Conservation (phyloP, 2,113 vertebrate genomes). For the Paramisgurnus dabryanus region DNA sequence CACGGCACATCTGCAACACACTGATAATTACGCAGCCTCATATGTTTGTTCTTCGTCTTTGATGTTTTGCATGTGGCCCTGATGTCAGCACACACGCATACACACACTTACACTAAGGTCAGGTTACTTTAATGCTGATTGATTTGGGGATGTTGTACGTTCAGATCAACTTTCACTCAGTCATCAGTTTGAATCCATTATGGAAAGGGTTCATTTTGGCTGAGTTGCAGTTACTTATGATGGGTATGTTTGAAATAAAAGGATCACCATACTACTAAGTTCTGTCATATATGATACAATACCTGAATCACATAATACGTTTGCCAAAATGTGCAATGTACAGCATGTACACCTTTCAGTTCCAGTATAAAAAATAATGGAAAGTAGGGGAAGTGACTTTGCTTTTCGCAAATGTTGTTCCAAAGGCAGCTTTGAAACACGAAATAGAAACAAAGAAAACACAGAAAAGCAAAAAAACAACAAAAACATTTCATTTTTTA, state of each 20-base stretch:
- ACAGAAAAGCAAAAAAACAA: too few species aligned
- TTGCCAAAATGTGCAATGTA: background rate
- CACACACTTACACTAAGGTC: conserved; percentile 13
- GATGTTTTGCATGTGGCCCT: conserved; percentile 42
- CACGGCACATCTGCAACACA: conserved; percentile 71
- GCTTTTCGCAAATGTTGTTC: too few species aligned
- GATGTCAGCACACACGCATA: conserved; percentile 41
- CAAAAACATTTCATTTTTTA: too few species aligned
- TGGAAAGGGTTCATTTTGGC: background rate
- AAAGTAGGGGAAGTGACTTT: too few species aligned
- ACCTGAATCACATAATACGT: background rate
- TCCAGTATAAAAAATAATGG: too few species aligned
- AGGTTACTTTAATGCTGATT: conserved; percentile 31
- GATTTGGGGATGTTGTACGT: conserved; percentile 33
- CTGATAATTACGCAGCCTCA: conserved; percentile 73
- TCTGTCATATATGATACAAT: background rate
- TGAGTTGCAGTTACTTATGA: background rate
- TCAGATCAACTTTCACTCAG: conserved; percentile 32
- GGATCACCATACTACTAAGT: background rate
- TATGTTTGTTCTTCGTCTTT: conserved; percentile 62
- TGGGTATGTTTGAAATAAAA: background rate
- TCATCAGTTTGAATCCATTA: conserved; percentile 25
- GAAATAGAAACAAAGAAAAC: too few species aligned
- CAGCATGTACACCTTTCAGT: background rate
- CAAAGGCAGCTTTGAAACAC: too few species aligned